Evolutionary conservation across 2,797 vertebrate species (phyloP).

Genomic region (Gila robusta): DNA sequence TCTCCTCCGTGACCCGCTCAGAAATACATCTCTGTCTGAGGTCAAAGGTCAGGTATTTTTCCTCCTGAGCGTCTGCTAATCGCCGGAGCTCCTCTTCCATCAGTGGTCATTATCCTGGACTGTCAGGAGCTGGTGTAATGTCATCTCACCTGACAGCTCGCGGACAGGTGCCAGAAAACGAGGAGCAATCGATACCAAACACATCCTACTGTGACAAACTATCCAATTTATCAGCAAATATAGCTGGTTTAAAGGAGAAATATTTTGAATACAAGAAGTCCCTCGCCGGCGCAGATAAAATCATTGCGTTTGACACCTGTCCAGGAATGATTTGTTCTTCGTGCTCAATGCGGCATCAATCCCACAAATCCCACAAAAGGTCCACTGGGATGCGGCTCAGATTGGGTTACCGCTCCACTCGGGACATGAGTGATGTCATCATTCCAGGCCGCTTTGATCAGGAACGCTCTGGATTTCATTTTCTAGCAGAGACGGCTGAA

Average conservation of each 20-base stretch:
- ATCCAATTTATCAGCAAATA: conserved; percentile 59
- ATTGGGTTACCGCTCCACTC: conserved; percentile 80
- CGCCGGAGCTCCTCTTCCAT: conserved; percentile 50
- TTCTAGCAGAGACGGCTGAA: not conserved
- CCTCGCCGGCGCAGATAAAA: conserved; percentile 21
- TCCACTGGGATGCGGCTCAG: conserved; percentile 80
- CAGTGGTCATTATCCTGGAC: conserved; percentile 67
- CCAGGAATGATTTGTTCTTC: conserved; percentile 84
- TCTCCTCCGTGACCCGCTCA: not conserved
- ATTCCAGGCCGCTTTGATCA: conserved; percentile 81
- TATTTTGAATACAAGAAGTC: conserved; percentile 54
- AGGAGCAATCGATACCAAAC: conserved; percentile 64
- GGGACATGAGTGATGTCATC: conserved; percentile 82
- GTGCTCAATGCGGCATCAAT: conserved; percentile 82
- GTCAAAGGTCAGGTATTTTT: conserved; percentile 57
- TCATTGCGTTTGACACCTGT: conserved; percentile 80
- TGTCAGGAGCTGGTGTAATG: conserved; percentile 74
- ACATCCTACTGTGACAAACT: conserved; percentile 65
- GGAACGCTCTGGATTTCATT: conserved; percentile 20
- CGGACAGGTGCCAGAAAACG: conserved; percentile 45
- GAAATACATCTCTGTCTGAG: conserved; percentile 34
- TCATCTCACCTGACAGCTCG: conserved; percentile 70
- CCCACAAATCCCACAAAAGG: conserved; percentile 80
- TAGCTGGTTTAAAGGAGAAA: conserved; percentile 48
- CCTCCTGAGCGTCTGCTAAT: conserved; percentile 48